These are phyloP conservation scores for Pheosia gnoma DNA, from an alignment of 2,888 invertebrate genomes.

Conservation along the genomic window DNA sequence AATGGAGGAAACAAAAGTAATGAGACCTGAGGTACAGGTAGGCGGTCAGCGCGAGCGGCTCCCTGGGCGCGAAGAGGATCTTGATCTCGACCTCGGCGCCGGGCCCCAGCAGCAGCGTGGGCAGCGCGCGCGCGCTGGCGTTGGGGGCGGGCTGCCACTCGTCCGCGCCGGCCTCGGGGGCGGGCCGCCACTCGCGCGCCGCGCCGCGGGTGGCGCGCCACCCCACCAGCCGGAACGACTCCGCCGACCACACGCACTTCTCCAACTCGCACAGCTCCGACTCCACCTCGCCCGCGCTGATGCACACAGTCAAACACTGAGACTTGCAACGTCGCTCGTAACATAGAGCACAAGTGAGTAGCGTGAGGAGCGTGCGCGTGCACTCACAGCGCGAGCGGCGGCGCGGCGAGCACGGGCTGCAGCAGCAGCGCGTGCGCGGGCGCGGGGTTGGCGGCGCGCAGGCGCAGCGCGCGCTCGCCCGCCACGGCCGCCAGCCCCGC, in stretches of 20 bases:
- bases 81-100: slow-evolving; percentile 77
- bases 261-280: slow-evolving; percentile 25
- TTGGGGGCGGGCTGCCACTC: slow-evolving; percentile 6
- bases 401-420: slow-evolving; percentile 72
- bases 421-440: slow-evolving; percentile 87
- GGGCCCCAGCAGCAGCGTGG: slow-evolving; percentile 81
- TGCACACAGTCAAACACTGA: background rate
- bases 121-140: slow-evolving; percentile 26
- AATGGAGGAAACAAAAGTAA: too few relatives aligned
- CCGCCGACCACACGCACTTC: slow-evolving; percentile 39
- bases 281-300: slow-evolving; percentile 25
- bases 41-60: slow-evolving; percentile 70
- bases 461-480: slow-evolving; percentile 84
- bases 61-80: slow-evolving; percentile 75
- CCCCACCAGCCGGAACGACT: slow-evolving; percentile 50
- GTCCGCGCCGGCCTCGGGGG: slow-evolving; percentile 14
- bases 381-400: slow-evolving; percentile 23
- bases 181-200: slow-evolving; percentile 29
- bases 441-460: slow-evolving; percentile 90
- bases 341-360: background rate
- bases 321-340: background rate
- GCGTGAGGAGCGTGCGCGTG: background rate
- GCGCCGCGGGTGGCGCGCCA: slow-evolving; percentile 51
- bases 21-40: slow-evolving; percentile 76
- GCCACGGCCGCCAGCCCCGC: slow-evolving; percentile 45